These are phyloP conservation scores for Tetragnatha versicolor DNA, from an alignment of 1,140 invertebrate species.

Conservation along the genomic window DNA sequence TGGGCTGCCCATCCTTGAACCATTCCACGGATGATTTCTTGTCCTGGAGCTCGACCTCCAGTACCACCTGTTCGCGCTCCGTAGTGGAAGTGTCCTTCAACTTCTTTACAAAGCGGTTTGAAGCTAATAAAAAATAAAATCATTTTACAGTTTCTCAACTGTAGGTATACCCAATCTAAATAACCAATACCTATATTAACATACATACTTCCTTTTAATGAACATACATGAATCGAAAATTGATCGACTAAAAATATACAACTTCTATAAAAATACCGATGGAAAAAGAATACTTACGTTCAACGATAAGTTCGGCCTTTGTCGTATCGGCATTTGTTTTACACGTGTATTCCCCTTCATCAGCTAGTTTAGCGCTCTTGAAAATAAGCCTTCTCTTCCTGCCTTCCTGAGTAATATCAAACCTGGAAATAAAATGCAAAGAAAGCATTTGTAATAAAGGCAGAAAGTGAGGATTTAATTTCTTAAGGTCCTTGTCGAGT, in stretches of 20 bases:
- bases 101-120: conserved; percentile 96
- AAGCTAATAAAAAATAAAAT: no score
- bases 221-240: no score
- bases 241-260: no score
- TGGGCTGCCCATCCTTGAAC: conserved; percentile 89
- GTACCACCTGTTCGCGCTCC: conserved; percentile 86
- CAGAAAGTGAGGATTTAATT: neutral
- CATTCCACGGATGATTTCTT: conserved; percentile 91
- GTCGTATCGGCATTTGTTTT: conserved; percentile 92
- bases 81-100: conserved; percentile 89
- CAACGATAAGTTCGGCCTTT: conserved; percentile 88
- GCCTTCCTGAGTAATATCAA: conserved; percentile 59
- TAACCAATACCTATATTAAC: no score
- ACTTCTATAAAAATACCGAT: no score
- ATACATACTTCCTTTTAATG: no score
- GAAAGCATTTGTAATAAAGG: neutral
- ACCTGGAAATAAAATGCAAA: conserved; percentile 8
- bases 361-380: conserved; percentile 90
- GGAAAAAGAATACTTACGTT: conserved; percentile 85
- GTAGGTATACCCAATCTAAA: no score
- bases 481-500: no score
- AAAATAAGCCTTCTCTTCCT: conserved; percentile 81
- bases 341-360: conserved; percentile 89
- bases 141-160: no score
- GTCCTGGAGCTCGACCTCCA: conserved; percentile 94